Evolutionary conservation across 2,888 invertebrate species (phyloP), one percentile per base, ranked within the genome.

Genomic region (Uropetala carovei): DNA sequence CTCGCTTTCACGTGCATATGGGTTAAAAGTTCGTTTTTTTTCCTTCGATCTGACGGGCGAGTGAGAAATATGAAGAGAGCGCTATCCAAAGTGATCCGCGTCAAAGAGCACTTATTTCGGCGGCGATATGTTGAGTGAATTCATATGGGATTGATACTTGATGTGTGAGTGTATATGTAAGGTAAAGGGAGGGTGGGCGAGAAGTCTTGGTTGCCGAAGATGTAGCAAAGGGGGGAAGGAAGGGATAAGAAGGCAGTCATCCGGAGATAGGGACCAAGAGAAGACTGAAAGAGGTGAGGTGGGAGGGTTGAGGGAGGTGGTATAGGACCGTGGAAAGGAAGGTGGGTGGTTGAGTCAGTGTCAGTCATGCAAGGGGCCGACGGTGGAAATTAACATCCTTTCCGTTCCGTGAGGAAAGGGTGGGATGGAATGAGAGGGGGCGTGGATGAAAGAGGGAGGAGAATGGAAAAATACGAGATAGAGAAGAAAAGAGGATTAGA

Each of bases 401-500:
- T 64, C 64, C 64, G 14, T 14, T 43, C 43, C 75, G 22, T n/a
- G 27, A 18, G 60, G 60, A 18, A 86, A 30, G 60, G 27, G 64
- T 18, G 16, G 56, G 83, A 18, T 7, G 0, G 83, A n/a, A 18
- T 10, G 59, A 30, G 60, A 30, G 60, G 10, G 60, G 10, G 57
- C 11, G 85, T 7, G 85, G n/a, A 58, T 18, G 57, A 22, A 58
- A 13, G 85, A 58, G n/a, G 0, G 16, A 30, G 86, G 22, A 11
- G 86, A 18, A 13, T 27, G 86, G 22, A 60, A 43, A 30, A 43
- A n/a, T 10, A 64, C 43, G 64, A 27, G 82, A 27, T 27, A 43
- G 30, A 43, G 60, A 30, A 18, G 89, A 89, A 89, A 89, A 89
- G 89, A 89, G 89, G 89, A 89, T 89, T 89, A 89, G 64, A 64